Evolutionary conservation across 2,888 invertebrate genomes (phyloP), one percentile per base, ranked within the genome.

Genomic region (Slavum lentiscoides): DNA sequence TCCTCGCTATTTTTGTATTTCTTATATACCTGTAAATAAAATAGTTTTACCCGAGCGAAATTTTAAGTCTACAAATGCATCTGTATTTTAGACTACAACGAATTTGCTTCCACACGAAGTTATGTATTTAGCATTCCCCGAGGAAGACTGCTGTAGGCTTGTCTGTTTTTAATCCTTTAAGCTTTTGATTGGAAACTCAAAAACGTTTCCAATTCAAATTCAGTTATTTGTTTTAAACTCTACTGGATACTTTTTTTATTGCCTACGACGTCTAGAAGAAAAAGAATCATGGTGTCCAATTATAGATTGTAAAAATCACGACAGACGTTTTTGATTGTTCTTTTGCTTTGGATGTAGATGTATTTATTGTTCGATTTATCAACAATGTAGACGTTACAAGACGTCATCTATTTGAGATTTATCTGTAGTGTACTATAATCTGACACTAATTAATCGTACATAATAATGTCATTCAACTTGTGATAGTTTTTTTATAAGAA

Each of bases 241-340:
- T 13, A 13, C 49, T 1, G 13, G 49, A 15, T 49, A 15, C 49
- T 49, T 15, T 49, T 49, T 13, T 15, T 39, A 39, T 37, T 53
- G 43, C 43, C 67, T 4, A 19, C n/a, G 43, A 23, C 67, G 11
- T 30, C 7, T 19, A 6, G 30, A 15, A 5, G 23, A 49, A 8
- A 7, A 68, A 15, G 6, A 49, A 43, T 4, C 43, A 19, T 43
- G 43, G 68, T 49, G 67, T 67, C 43, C 75, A 49, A 68, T 49
- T 68, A 23, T 59, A 19, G 59, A 76, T 59, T 19, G 23, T 68
- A 43, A 49, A 68, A 74, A 66, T 74, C 66, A 74, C 55, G n/a
- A 53, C 53, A n/a, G n/a, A 19, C 39, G 23, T 59, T 43, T 43
- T 59, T 23, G 75, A 68, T 76, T 59, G 59, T 59, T 68, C 43